phyloP scores from a whole-genome alignment of 30 jellyfish, hydroid and myxozoan genomes.

The Hydractinia symbiolongicarpus region DNA sequence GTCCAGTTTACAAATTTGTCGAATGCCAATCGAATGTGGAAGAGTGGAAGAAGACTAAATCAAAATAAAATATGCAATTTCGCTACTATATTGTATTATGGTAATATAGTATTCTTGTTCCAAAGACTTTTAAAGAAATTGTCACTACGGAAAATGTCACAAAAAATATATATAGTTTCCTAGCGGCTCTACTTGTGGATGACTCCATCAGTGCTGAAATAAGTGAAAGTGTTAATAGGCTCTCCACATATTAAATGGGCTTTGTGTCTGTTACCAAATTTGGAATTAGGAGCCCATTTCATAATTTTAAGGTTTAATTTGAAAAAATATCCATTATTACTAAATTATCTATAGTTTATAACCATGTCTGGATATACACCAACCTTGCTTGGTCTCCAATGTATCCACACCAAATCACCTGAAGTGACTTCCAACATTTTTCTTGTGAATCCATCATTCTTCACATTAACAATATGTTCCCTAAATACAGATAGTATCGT shows the following conservation, averaged over 20 bases:
- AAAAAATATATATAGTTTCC: background rate
- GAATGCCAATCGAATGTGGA: conserved; percentile 25
- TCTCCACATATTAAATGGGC: background rate
- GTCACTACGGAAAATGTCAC: no score
- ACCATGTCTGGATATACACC: background rate
- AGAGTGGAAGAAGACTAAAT: conserved; percentile 32
- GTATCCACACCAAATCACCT: conserved; percentile 43
- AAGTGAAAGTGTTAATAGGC: background rate
- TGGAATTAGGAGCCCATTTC: no score
- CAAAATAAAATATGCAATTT: background rate
- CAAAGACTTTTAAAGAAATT: no score
- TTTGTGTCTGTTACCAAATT: no score
- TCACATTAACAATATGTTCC: conserved; percentile 30
- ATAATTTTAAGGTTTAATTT: background rate
- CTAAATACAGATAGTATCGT: background rate
- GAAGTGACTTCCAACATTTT: conserved; percentile 37
- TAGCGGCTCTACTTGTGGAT: background rate
- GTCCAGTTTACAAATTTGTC: conserved; percentile 26
- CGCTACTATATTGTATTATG: no score
- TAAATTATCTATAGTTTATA: no score
- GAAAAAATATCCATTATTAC: background rate
- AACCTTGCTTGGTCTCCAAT: conserved; percentile 49
- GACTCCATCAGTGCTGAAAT: background rate
- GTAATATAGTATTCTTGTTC: no score
- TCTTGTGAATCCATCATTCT: conserved; percentile 39